Conservation (phyloP, 2,797 vertebrate genomes). For the Mormyrops boulengeri region DNA sequence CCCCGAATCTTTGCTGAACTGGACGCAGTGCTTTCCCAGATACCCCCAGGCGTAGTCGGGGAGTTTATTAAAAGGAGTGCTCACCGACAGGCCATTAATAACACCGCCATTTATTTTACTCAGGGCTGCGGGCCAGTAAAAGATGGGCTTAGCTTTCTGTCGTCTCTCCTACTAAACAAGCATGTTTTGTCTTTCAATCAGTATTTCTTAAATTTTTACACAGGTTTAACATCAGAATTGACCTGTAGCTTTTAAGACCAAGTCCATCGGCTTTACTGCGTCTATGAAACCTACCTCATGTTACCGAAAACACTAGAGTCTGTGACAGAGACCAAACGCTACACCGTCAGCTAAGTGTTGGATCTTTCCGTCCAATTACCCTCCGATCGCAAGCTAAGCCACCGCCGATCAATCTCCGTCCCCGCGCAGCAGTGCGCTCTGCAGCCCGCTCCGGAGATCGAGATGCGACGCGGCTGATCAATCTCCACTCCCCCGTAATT, state of each 20-base stretch:
- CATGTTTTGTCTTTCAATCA: not conserved
- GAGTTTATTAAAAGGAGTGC: constrained; percentile 46
- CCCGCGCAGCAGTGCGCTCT: not conserved
- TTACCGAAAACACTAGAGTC: not conserved
- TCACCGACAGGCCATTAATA: constrained; percentile 45
- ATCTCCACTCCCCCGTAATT: constrained; percentile 24
- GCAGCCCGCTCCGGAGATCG: not conserved
- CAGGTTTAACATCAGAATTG: not conserved
- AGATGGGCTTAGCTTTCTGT: constrained; percentile 28
- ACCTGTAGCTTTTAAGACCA: not conserved
- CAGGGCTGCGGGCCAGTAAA: constrained; percentile 21
- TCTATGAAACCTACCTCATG: not conserved
- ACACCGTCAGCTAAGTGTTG: constrained; percentile 6
- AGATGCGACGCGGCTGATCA: constrained; percentile 15
- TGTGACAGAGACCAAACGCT: not conserved
- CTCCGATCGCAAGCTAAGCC: constrained; percentile 21
- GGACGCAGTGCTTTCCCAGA: not conserved
- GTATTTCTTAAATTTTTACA: not conserved
- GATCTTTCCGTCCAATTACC: constrained; percentile 25
- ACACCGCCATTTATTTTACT: constrained; percentile 36
- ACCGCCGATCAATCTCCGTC: constrained; percentile 3
- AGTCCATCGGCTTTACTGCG: not conserved
- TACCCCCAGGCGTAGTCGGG: constrained; percentile 24
- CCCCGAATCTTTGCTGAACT: not conserved
- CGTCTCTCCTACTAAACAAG: not conserved